Evolutionary conservation across 2,113 vertebrate genomes (phyloP).

Genomic region (Seriola rivoliana): DNA sequence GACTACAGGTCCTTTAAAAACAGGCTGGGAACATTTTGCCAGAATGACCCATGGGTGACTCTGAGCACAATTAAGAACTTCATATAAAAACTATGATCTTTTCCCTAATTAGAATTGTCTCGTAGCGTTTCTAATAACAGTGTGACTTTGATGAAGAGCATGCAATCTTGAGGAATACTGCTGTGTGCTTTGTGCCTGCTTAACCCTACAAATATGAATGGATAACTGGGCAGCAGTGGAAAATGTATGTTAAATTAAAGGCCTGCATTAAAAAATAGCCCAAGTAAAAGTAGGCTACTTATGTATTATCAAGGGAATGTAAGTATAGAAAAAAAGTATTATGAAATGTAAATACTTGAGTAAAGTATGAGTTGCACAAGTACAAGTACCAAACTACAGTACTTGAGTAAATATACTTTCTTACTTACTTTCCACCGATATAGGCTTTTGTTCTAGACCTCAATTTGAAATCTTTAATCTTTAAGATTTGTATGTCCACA

Average conservation of each 20-base stretch:
- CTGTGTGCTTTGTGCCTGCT: background rate
- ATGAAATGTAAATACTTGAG: background rate
- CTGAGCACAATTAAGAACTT: conserved; percentile 14
- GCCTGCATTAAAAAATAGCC: too few species aligned
- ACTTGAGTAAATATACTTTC: background rate
- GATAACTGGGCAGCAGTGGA: too few species aligned
- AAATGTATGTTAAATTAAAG: too few species aligned
- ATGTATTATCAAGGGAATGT: background rate
- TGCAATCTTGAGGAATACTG: background rate
- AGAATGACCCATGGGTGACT: conserved; percentile 19
- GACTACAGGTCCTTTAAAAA: conserved; percentile 1
- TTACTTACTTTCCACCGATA: background rate
- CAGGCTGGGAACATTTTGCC: conserved; percentile 14
- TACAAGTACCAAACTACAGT: background rate
- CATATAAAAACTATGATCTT: background rate
- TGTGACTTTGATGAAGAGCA: conserved; percentile 14
- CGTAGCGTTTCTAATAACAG: background rate
- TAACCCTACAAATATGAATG: too few species aligned
- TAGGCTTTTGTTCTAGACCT: background rate
- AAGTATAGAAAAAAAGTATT: background rate
- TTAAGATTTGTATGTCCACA: too few species aligned
- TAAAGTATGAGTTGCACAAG: background rate
- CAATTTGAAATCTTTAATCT: too few species aligned
- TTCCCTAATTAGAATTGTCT: background rate
- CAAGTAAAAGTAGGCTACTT: too few species aligned